phyloP scores from a whole-genome alignment of 2,888 invertebrate genomes.

The Dascillus cervinus region DNA sequence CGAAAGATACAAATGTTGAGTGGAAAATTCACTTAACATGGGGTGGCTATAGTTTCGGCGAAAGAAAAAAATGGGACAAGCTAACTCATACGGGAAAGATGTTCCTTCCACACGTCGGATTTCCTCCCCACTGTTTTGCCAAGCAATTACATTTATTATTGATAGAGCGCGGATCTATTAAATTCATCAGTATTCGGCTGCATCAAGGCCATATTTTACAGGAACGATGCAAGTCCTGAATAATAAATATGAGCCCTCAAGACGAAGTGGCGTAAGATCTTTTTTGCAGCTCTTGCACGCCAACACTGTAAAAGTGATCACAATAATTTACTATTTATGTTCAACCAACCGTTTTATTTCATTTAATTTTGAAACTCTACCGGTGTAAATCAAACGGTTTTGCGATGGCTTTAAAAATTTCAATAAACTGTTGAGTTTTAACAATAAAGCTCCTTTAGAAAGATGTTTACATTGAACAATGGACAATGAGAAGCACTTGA shows the following conservation, averaged over 20 bases:
- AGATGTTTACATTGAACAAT: conserved; percentile 12
- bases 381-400: too few species aligned
- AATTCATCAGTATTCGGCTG: conserved; percentile 35
- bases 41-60: conserved; percentile 14
- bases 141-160: conserved; percentile 35
- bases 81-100: too few species aligned
- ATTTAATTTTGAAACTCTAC: too few species aligned
- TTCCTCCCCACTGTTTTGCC: conserved; percentile 16
- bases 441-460: conserved; percentile 11
- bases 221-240: conserved; percentile 31
- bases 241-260: conserved; percentile 30
- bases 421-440: too few species aligned
- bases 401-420: too few species aligned
- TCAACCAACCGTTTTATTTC: conserved; percentile 11
- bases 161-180: conserved; percentile 33
- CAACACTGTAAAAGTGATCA: conserved; percentile 9
- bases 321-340: conserved; percentile 13
- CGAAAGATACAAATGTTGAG: conserved; percentile 31
- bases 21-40: conserved; percentile 21
- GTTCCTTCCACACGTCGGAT: conserved; percentile 9
- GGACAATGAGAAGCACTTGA: conserved; percentile 14
- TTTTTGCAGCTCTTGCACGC: conserved; percentile 13
- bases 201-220: conserved; percentile 33
- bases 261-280: conserved; percentile 22
- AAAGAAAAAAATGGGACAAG: conserved; percentile 16